phyloP scores from a whole-genome alignment of 1,140 invertebrate genomes.

The Andricus grossulariae region DNA sequence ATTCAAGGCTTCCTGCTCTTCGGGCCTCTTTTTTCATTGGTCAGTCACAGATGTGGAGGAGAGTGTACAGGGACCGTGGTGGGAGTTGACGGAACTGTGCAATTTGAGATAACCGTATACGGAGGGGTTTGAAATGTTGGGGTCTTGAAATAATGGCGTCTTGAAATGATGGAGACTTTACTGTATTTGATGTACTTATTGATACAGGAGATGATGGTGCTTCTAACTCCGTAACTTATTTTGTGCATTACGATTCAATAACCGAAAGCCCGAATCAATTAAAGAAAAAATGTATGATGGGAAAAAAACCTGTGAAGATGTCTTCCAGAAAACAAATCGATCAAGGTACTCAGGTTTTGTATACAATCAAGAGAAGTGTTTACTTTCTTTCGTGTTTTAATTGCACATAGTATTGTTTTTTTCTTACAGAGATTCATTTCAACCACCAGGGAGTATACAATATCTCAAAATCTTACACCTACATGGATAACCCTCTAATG shows the following conservation, averaged over 20 bases:
- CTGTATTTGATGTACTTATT: slow-evolving; percentile 20
- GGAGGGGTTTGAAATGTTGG: no score
- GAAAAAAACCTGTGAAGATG: slow-evolving; percentile 60
- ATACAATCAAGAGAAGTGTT: background rate
- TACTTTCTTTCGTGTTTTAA: slow-evolving; percentile 26
- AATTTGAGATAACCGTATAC: no score
- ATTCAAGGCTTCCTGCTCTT: no score
- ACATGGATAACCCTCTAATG: slow-evolving; percentile 51
- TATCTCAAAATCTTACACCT: slow-evolving; percentile 55
- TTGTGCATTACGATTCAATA: slow-evolving; percentile 62
- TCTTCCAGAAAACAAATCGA: slow-evolving; percentile 62
- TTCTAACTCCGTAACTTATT: slow-evolving; percentile 61
- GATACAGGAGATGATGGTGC: slow-evolving; percentile 52
- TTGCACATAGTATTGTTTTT: slow-evolving; percentile 26
- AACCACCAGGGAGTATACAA: slow-evolving; percentile 63
- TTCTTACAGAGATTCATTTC: slow-evolving; percentile 65
- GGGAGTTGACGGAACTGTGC: no score
- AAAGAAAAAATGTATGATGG: slow-evolving; percentile 56
- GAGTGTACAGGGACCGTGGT: no score
- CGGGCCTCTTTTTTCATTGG: no score
- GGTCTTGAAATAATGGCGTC: no score
- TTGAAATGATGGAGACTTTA: no score
- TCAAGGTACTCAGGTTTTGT: slow-evolving; percentile 49
- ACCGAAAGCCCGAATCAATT: slow-evolving; percentile 48
- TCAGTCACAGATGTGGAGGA: no score